A percentile compares a stretch with the other conserved stretches of the same genome.
These are phyloP conservation scores for Drosophila micromelanica DNA, from an alignment of 1,140 invertebrate species.

Conservation along the genomic window DNA sequence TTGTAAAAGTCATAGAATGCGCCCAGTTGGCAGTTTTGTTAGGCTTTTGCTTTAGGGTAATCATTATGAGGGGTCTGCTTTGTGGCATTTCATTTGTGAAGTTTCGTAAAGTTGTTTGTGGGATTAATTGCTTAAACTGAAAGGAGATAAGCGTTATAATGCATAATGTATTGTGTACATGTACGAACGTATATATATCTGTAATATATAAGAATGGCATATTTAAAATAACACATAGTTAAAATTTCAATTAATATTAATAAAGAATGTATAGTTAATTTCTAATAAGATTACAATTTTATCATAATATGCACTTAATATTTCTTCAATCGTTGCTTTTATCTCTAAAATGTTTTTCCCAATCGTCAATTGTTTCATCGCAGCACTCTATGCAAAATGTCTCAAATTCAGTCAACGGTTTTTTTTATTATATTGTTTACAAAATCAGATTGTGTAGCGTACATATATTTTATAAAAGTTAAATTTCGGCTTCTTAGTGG, in stretches of 20 bases:
- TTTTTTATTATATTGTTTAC: slow-evolving; percentile 68
- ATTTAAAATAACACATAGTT: too few species aligned
- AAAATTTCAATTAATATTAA: too few species aligned
- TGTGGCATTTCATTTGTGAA: slow-evolving; percentile 16
- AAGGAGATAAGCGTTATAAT: slow-evolving; percentile 5
- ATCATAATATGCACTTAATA: too few species aligned
- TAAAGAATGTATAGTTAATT: too few species aligned
- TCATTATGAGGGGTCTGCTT: slow-evolving; percentile 13
- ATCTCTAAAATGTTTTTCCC: too few species aligned
- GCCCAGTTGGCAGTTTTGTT: slow-evolving; percentile 9
- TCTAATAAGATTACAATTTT: too few species aligned
- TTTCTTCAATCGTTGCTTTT: too few species aligned
- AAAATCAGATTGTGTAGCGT: slow-evolving; percentile 78
- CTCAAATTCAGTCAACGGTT: slow-evolving; percentile 31
- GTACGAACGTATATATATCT: too few species aligned
- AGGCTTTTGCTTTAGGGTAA: slow-evolving; percentile 4
- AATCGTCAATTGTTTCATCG: background rate
- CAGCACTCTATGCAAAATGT: slow-evolving; percentile 32
- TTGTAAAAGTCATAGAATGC: slow-evolving; percentile 6
- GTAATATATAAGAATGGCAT: too few species aligned
- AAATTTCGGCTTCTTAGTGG: slow-evolving; percentile 73
- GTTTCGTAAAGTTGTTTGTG: slow-evolving; percentile 16
- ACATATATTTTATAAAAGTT: slow-evolving; percentile 77
- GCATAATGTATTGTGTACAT: background rate
- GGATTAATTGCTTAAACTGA: slow-evolving; percentile 21